A percentile compares a stretch with the other conserved stretches of the same genome.
Conservation (phyloP, 2,888 invertebrate genomes). For the Sphecodes monilicornis region DNA sequence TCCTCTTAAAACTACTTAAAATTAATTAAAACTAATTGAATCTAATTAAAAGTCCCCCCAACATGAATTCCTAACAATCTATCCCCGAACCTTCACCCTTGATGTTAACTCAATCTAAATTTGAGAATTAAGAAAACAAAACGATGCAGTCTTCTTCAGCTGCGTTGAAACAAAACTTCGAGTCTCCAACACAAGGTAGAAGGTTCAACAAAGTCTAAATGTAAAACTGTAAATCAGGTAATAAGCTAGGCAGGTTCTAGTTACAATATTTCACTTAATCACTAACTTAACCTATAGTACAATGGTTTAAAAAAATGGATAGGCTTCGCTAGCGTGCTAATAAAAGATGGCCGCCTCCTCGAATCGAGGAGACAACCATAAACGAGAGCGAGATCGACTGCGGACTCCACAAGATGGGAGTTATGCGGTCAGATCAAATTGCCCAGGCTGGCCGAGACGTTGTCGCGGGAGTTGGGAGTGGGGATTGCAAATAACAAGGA, state of each 20-base stretch:
- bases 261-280: not conserved
- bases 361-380: not conserved
- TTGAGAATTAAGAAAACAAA: not conserved
- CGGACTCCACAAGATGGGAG: not conserved
- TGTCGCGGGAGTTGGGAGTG: not conserved
- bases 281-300: not conserved
- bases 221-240: no score
- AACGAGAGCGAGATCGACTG: not conserved
- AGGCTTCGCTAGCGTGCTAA: not conserved
- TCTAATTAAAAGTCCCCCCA: not conserved
- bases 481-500: conserved; percentile 11
- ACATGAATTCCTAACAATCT: no score
- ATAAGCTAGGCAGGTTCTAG: no score
- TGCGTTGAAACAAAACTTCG: not conserved
- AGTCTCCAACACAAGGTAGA: not conserved
- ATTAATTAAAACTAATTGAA: not conserved
- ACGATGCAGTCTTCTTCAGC: not conserved
- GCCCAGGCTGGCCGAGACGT: not conserved
- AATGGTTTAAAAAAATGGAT: not conserved
- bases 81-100: no score
- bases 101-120: no score
- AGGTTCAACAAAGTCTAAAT: not conserved
- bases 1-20: not conserved
- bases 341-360: not conserved
- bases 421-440: not conserved